Conservation (phyloP, 2,888 invertebrate species). For the Agriopis leucophaearia region DNA sequence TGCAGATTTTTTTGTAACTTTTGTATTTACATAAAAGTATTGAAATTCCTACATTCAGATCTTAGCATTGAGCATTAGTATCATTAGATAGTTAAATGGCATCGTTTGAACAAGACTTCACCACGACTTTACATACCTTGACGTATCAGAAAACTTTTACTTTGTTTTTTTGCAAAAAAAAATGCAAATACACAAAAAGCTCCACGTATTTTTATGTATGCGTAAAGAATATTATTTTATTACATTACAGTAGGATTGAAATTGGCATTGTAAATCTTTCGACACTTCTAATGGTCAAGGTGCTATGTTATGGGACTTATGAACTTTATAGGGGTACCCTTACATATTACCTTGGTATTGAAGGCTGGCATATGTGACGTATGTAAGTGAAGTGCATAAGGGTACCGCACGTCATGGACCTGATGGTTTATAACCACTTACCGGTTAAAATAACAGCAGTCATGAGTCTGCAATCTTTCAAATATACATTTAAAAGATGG, state of each 20-base stretch:
- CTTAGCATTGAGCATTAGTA: no score
- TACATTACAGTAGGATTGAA: slow-evolving; percentile 13
- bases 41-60: no score
- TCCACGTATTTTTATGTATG: slow-evolving; percentile 11
- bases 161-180: not conserved
- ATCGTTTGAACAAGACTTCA: not conserved
- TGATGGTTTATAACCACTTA: no score
- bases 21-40: no score
- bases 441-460: no score
- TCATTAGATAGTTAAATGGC: not conserved
- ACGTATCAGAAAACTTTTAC: not conserved
- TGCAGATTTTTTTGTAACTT: no score
- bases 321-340: slow-evolving; percentile 3
- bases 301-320: slow-evolving; percentile 5
- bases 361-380: not conserved
- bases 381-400: no score
- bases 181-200: slow-evolving; percentile 7
- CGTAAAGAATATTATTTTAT: slow-evolving; percentile 20
- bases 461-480: no score
- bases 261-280: slow-evolving; percentile 18
- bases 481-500: no score
- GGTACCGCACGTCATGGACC: no score
- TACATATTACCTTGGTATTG: not conserved
- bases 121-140: not conserved
- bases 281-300: slow-evolving; percentile 25